These are phyloP conservation scores for Oscheius sp. DNA, from an alignment of 2,888 invertebrate genomes.

Conservation along the genomic window DNA sequence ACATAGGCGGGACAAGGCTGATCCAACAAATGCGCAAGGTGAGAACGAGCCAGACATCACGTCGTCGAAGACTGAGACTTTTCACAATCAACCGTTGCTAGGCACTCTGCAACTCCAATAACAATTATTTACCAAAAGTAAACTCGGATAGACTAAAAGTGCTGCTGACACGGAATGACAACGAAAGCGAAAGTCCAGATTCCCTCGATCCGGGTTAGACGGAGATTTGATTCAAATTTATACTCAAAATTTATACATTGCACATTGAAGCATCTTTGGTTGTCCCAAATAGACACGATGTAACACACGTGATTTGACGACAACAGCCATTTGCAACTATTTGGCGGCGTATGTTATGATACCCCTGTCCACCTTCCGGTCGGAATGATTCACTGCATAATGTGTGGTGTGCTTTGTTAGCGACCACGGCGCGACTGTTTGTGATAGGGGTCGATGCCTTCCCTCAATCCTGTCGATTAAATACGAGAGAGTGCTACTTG, in stretches of 20 bases:
- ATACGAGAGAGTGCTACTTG: constrained; percentile 18
- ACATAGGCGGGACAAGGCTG: constrained; percentile 2
- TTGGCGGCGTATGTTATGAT: too few species aligned
- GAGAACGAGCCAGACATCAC: constrained; percentile 11
- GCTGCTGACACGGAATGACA: too few species aligned
- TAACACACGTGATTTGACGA: too few species aligned
- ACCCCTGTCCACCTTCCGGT: neutral
- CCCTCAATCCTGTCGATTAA: constrained; percentile 36
- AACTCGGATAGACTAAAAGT: too few species aligned
- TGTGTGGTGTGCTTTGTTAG: constrained; percentile 20
- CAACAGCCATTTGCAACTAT: neutral
- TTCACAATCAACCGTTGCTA: constrained; percentile 1
- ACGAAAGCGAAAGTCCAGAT: too few species aligned
- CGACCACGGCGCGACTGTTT: constrained; percentile 25
- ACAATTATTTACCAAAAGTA: neutral
- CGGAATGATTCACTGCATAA: constrained; percentile 13
- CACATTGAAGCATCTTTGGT: too few species aligned
- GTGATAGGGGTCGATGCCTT: constrained; percentile 27
- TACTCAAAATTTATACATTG: too few species aligned
- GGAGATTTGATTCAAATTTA: too few species aligned
- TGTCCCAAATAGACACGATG: too few species aligned
- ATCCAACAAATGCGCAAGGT: constrained; percentile 13
- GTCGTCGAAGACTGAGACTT: neutral
- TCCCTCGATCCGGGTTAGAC: too few species aligned
- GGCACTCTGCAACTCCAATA: constrained; percentile 4